These are phyloP conservation scores for Salvator merianae DNA, from an alignment of 2,113 vertebrate genomes.

Conservation along the genomic window DNA sequence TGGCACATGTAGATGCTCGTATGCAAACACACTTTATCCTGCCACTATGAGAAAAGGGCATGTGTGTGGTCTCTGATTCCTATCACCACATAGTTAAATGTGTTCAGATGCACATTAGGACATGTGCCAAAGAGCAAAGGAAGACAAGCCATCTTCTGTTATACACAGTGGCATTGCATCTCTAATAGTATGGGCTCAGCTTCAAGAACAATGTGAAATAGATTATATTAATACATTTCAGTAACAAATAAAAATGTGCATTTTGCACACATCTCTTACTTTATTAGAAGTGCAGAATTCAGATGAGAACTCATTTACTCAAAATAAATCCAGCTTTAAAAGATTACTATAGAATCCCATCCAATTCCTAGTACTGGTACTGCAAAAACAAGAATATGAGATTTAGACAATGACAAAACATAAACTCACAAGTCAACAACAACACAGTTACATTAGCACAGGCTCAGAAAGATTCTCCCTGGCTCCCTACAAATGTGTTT, in stretches of 20 bases:
- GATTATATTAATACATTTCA: not conserved
- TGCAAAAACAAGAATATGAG: not conserved
- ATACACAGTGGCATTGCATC: not conserved
- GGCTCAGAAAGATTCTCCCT: conserved; percentile 21
- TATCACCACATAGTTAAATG: not conserved
- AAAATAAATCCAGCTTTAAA: not conserved
- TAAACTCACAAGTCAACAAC: not conserved
- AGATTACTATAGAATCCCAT: not conserved
- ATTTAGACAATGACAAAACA: not conserved
- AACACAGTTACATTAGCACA: not conserved
- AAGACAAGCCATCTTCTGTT: not conserved
- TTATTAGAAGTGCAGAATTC: not conserved
- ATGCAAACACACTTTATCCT: not conserved
- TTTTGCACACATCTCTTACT: not conserved
- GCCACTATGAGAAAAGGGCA: not conserved
- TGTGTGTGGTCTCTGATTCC: not conserved
- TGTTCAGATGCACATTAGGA: not conserved
- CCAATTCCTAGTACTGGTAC: not conserved
- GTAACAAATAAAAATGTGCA: not conserved
- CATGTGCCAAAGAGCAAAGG: not conserved
- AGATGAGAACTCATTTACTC: not conserved
- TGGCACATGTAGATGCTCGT: not conserved
- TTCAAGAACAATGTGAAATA: not conserved
- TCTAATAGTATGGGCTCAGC: not conserved
- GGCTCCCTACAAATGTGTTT: conserved; percentile 35